Evolutionary conservation across 2,888 invertebrate genomes (phyloP), one percentile per base, ranked within the genome.

Genomic region (Lochmaea capreae): DNA sequence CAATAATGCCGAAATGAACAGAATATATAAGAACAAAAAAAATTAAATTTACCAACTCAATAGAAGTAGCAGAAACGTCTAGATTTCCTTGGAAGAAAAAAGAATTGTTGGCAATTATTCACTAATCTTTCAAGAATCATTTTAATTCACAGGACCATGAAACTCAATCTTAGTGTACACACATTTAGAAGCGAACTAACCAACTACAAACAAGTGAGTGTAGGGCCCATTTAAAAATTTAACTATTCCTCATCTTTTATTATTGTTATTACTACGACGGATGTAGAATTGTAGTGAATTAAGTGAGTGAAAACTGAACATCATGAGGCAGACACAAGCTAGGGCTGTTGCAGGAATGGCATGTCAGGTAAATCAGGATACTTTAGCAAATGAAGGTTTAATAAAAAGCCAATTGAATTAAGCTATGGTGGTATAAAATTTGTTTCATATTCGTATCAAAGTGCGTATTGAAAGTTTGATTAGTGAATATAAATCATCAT

Each of bases 271-370:
- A 49, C 26, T 71, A 58, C 58, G 33, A 52, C 76, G 78, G 76
- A 75, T 71, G 76, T 73, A 54, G 63, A 63, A 63, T 77, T 76
- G 74, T 78, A 71, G 76, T 75, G 75, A 74, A 74, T 77, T 76
- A 77, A 76, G 73, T 75, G 78, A 76, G 67, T 75, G 72, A 67
- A 63, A 54, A 65, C 57, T 39, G 57, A 33, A 22, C 62, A 76
- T 46, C 61, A 81, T 82, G 81, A 81, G 79, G 77, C 80, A 79
- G 75, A 81, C 78, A 54, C 80, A 80, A 74, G 80, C 79, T 58
- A 81, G 78, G 74, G 81, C 81, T 52, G 81, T 80, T 14, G 81
- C 81, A 22, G 81, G 81, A 75, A 79, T 82, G 72, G 81, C 82
- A 65, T 80, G 78, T 75, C 79, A 81, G 81, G 82, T 82, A 79